Evolutionary conservation across 2,888 invertebrate genomes (phyloP), one percentile per base, ranked within the genome.

Genomic region (Pterobdella sp.): DNA sequence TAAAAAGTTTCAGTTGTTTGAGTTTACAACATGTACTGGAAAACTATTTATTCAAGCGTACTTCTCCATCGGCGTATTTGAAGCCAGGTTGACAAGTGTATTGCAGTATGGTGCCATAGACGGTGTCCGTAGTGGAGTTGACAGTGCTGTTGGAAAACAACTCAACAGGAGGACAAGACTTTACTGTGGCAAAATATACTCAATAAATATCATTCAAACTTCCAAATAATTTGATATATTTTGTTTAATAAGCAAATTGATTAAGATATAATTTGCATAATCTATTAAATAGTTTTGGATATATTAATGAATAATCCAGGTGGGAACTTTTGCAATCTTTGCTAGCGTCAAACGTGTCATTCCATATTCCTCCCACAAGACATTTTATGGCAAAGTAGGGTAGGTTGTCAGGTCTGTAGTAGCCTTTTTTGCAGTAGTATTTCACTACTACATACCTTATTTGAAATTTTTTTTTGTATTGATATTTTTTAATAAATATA

Each of bases 51-150:
- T 14, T 42, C 22, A 22, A 14, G 7, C 22, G 7, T 22, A 42
- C 49, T 22, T 42, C 49, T 42, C 49, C 56, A 10, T 75, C 77
- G 26, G 56, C 31, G 56, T 73, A 77, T 64, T 75, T 74, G 72
- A 63, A 75, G 31, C 77, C 77, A 3, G 36, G 37, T 72, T 76
- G 42, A 64, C 77, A 77, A 29, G 66, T 34, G 73, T 77, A 76
- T 32, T 64, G 65, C 10, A 77, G 66, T 36, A 36, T 14, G 1
- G 75, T 75, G 75, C 74, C 56, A 68, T 73, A 77, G 35, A 72
- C 49, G 34, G 68, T 10, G 36, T 36, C 72, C 26, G 71, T 31
- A 1, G 72, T 73, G 18, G 60, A 60, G 52, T 75, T 77, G 26
- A 71, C 64, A 2, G 69, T 74, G 22, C 73, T 60, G 65, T 77